These are phyloP conservation scores for Ictidomys tridecemlineatus DNA, from an alignment of 2,113 vertebrate species.

Conservation along the genomic window DNA sequence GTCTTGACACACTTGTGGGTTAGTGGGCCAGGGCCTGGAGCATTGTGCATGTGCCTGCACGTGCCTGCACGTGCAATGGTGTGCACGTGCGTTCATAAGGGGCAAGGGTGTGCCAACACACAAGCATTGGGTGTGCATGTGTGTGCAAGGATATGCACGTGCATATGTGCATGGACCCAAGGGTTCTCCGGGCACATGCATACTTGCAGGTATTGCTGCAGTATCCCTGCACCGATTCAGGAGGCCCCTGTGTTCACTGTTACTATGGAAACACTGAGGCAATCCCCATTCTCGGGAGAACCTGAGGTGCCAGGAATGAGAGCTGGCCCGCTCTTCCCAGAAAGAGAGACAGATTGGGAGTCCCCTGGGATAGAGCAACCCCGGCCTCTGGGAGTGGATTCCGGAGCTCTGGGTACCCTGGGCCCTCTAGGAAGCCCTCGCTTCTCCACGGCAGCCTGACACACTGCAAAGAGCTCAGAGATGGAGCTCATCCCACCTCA, in stretches of 20 bases:
- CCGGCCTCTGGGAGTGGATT: not conserved
- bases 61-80: not conserved
- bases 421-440: not conserved
- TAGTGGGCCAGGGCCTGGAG: not conserved
- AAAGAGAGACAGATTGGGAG: constrained; percentile 2
- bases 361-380: not conserved
- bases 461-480: not conserved
- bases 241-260: constrained; percentile 72
- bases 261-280: constrained; percentile 81
- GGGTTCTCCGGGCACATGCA: not conserved
- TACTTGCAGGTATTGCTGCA: not conserved
- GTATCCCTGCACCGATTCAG: constrained; percentile 31
- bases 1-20: not conserved
- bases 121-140: not conserved
- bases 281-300: constrained; percentile 69
- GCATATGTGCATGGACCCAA: no score
- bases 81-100: not conserved
- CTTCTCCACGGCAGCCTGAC: not conserved
- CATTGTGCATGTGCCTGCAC: not conserved
- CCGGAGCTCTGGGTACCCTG: not conserved
- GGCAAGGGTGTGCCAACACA: not conserved
- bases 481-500: not conserved
- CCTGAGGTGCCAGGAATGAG: constrained; percentile 56
- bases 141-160: not conserved
- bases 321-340: constrained; percentile 62